Evolutionary conservation across 2,888 invertebrate species (phyloP).

Genomic region (Drosophila anomalata): DNA sequence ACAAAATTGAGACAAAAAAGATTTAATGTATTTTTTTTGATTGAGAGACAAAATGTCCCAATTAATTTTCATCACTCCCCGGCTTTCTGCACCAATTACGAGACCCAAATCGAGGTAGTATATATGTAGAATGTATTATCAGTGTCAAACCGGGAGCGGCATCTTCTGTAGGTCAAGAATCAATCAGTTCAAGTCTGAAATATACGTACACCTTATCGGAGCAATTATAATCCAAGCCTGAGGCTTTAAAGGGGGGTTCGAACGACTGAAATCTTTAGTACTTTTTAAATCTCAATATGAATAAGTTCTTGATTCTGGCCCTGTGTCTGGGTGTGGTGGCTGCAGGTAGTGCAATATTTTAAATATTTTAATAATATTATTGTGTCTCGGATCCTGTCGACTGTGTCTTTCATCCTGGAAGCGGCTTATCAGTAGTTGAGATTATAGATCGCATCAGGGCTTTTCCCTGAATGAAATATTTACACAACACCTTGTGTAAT

Average conservation of each 20-base stretch:
- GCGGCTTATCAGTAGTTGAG: constrained; percentile 4
- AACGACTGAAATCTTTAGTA: constrained; percentile 66
- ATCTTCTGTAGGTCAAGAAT: constrained; percentile 79
- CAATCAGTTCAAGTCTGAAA: constrained; percentile 65
- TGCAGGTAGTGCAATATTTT: constrained; percentile 77
- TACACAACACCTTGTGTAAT: constrained; percentile 61
- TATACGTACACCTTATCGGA: constrained; percentile 29
- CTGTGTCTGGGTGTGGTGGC: constrained; percentile 80
- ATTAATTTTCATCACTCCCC: constrained; percentile 69
- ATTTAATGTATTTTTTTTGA: constrained; percentile 9
- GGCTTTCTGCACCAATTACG: constrained; percentile 75
- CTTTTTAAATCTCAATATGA: constrained; percentile 78
- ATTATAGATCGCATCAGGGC: constrained; percentile 19
- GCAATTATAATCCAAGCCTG: constrained; percentile 2
- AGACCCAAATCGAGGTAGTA: constrained; percentile 32
- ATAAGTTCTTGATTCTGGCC: constrained; percentile 78
- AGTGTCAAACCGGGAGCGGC: constrained; percentile 37
- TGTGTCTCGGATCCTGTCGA: constrained; percentile 13
- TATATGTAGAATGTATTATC: constrained; percentile 49
- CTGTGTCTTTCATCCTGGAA: background rate
- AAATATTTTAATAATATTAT: background rate
- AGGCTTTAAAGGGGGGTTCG: constrained; percentile 40
- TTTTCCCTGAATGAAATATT: constrained; percentile 52
- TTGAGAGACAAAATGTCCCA: constrained; percentile 46
- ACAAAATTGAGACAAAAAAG: constrained; percentile 6